These are phyloP conservation scores for Cataglyphis cursor DNA, from an alignment of 2,888 invertebrate genomes.

Conservation along the genomic window DNA sequence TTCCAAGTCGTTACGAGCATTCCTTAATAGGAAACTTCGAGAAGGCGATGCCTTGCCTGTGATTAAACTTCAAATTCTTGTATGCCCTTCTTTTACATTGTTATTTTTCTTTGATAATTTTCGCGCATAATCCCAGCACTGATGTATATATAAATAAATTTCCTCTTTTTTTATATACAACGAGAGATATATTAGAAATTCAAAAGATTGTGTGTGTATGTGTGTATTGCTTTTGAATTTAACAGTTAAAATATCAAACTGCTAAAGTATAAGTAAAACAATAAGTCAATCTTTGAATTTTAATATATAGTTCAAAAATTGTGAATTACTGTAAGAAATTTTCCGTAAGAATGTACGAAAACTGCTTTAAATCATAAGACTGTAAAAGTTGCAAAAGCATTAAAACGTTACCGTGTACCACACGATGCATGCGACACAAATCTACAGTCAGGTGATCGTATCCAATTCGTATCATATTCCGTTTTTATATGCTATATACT, in stretches of 20 bases:
- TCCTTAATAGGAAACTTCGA: slow-evolving; percentile 56
- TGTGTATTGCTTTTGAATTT: neutral
- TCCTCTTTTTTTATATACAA: neutral
- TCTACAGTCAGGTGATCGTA: slow-evolving; percentile 6
- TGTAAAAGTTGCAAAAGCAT: neutral
- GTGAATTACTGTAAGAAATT: neutral
- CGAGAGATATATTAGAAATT: neutral
- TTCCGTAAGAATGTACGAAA: neutral
- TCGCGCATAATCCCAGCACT: slow-evolving; percentile 11
- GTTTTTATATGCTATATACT: slow-evolving; percentile 44
- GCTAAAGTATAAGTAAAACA: neutral
- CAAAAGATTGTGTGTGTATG: neutral
- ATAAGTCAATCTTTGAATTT: neutral
- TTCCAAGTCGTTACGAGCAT: slow-evolving; percentile 57
- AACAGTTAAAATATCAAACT: neutral
- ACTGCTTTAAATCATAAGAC: neutral
- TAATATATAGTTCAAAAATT: neutral
- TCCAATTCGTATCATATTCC: neutral
- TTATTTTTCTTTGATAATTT: slow-evolving; percentile 50
- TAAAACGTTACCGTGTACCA: slow-evolving; percentile 27
- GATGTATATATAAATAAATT: slow-evolving; percentile 37
- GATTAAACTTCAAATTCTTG: slow-evolving; percentile 55
- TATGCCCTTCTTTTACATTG: slow-evolving; percentile 27
- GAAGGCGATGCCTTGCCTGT: slow-evolving; percentile 31
- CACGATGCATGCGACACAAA: slow-evolving; percentile 26